Conservation (phyloP, 2,797 vertebrate species). For the Helicolenus hilgendorfi region DNA sequence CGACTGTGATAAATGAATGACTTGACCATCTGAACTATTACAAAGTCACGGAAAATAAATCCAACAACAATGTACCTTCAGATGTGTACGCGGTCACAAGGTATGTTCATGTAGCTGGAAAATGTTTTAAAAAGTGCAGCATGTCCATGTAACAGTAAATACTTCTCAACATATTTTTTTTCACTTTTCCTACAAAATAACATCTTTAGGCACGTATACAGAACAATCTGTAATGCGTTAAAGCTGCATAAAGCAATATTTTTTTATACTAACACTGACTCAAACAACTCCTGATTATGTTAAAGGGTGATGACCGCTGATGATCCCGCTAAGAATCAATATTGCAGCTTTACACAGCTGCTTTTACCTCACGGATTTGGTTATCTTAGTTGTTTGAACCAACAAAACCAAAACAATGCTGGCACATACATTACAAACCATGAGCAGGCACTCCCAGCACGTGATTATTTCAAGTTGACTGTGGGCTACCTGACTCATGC, state of each 20-base stretch:
- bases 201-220: slow-evolving; percentile 80
- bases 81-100: slow-evolving; percentile 33
- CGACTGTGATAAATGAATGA: slow-evolving; percentile 20
- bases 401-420: slow-evolving; percentile 3
- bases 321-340: slow-evolving; percentile 10
- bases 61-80: not conserved
- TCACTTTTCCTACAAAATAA: slow-evolving; percentile 61
- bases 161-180: slow-evolving; percentile 31
- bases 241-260: slow-evolving; percentile 68
- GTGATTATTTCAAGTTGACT: slow-evolving; percentile 23
- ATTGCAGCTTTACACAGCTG: slow-evolving; percentile 9
- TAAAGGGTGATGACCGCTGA: slow-evolving; percentile 21
- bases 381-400: not conserved
- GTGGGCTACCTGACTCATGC: slow-evolving; percentile 4
- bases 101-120: slow-evolving; percentile 38
- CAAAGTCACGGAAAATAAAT: slow-evolving; percentile 34
- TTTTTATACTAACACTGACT: slow-evolving; percentile 16
- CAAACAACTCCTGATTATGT: slow-evolving; percentile 20
- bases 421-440: not conserved
- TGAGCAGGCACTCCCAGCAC: not conserved
- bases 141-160: slow-evolving; percentile 51
- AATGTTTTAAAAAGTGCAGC: slow-evolving; percentile 66
- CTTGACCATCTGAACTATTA: slow-evolving; percentile 9
- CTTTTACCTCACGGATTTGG: not conserved
- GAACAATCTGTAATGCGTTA: slow-evolving; percentile 73